These are phyloP conservation scores for Bombyx mori DNA, from an alignment of 1,140 invertebrate genomes.

Conservation along the genomic window ASM3026992v2 NC_085124.1:7171501-7172000, in stretches of 20 bases:
- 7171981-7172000: constrained; percentile 42
- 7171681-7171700: too few relatives aligned
- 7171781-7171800: constrained; percentile 48
- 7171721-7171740: too few relatives aligned
- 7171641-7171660: constrained; percentile 46
- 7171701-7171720: too few relatives aligned
- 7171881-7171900: neutral
- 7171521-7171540: too few relatives aligned
- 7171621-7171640: constrained; percentile 43
- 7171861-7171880: too few relatives aligned
- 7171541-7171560: too few relatives aligned
- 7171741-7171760: too few relatives aligned
- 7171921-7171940: constrained; percentile 52
- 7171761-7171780: constrained; percentile 60
- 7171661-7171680: constrained; percentile 24
- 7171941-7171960: constrained; percentile 48
- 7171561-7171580: constrained; percentile 12
- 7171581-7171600: constrained; percentile 36
- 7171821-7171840: constrained; percentile 37
- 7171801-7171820: constrained; percentile 47
- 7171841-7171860: too few relatives aligned
- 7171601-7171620: constrained; percentile 51
- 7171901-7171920: constrained; percentile 15
- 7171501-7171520: constrained; percentile 13
- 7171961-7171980: constrained; percentile 44